Percentiles rank a stretch among this genome's conserved stretches.
These are phyloP conservation scores for Melanotaenia duboulayi DNA, from an alignment of 2,113 vertebrate genomes.

Conservation along the genomic window DNA sequence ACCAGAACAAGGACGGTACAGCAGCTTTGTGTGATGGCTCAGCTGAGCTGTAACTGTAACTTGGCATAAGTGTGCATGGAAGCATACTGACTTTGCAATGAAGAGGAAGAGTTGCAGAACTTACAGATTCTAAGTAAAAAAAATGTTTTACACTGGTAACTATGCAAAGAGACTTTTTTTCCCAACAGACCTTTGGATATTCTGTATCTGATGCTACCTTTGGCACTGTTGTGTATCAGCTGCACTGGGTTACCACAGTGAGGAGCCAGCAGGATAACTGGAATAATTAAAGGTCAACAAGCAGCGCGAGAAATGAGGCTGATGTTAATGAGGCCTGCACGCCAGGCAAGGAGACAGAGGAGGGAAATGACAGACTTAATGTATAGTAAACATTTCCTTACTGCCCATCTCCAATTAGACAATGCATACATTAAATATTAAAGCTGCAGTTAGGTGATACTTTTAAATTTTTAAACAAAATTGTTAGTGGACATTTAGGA, in stretches of 20 bases:
- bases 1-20: not conserved
- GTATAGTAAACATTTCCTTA: constrained; percentile 42
- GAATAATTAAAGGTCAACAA: constrained; percentile 86
- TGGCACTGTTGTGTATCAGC: constrained; percentile 59
- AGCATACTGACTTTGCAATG: not conserved
- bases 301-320: constrained; percentile 64
- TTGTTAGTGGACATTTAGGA: not conserved
- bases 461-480: not conserved
- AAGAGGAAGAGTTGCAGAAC: not conserved
- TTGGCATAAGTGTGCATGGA: not conserved
- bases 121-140: not conserved
- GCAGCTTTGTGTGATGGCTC: not conserved
- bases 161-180: not conserved
- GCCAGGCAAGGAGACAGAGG: constrained; percentile 60
- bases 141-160: not conserved
- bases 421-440: constrained; percentile 38
- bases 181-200: constrained; percentile 5
- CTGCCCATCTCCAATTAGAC: constrained; percentile 14
- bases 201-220: constrained; percentile 26
- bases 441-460: not conserved
- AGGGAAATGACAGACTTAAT: constrained; percentile 53
- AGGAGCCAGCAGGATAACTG: constrained; percentile 81
- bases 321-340: constrained; percentile 78
- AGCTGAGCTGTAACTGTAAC: not conserved
- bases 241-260: constrained; percentile 67